Evolutionary conservation across 1,140 invertebrate species (phyloP), one percentile per base, ranked within the genome.

Genomic region (Diprion similis): DNA sequence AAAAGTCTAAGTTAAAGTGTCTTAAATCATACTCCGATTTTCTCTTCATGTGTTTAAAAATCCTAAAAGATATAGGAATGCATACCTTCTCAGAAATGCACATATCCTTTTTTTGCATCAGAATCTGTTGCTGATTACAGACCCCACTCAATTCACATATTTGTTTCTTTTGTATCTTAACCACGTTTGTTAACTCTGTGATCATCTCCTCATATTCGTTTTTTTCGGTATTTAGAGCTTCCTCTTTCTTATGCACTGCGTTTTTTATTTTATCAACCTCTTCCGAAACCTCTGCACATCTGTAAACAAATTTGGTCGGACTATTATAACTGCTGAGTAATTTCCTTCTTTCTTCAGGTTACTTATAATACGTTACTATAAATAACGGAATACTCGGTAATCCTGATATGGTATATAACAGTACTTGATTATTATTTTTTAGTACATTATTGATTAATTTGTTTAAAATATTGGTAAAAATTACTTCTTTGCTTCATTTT

Each of bases 401-500:
- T 66, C 8, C 46, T 17, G 46, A 65, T 70, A 11, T 70, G n/a
- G 6, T 46, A 70, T 0, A 13, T 9, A 10, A 24, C 24, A 70
- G 18, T 11, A 1, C 18, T 68, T 10, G 66, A 18, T 68, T 68
- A 11, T 37, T 37, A 18, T 68, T 18, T 46, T 37, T 69, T 18
- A 10, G 37, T 46, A 70, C 10, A 48, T 24, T 10, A 64, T 64
- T 15, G 46, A 70, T 47, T 70, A 47, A 47, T 46, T 3, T 47
- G 9, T 71, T 64, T 24, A 37, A 65, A 65, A 19, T 59, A 37
- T 19, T 48, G 13, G 72, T 47, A 0, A 1, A 47, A 73, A 72
- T 75, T 71, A 82, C 82, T 75, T 81, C 73, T 76, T 77, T 69
- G 72, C 66, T 69, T 79, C 78, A 37, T 68, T 74, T n/a, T 79